phyloP scores from a whole-genome alignment of 1,140 invertebrate species.

The Zaprionus lachaisei region DNA sequence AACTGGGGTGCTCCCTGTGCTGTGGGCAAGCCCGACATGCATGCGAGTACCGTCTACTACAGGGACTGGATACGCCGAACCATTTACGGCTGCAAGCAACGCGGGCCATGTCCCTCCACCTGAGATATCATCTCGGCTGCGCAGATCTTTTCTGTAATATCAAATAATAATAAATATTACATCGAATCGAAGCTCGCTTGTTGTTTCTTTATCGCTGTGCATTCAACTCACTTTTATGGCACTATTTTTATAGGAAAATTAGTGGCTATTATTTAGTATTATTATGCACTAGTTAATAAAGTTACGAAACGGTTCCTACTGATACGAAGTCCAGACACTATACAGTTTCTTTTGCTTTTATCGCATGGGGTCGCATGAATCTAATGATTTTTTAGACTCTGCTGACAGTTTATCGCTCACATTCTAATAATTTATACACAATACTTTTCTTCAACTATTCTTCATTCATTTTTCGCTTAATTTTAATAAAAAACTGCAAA shows the following conservation, averaged over 20 bases:
- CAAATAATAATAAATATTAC: background rate
- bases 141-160: background rate
- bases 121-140: background rate
- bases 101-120: background rate
- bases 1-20: conserved; percentile 86
- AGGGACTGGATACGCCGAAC: conserved; percentile 65
- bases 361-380: background rate
- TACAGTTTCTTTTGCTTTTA: background rate
- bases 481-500: background rate
- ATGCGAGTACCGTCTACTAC: conserved; percentile 82
- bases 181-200: conserved; percentile 14
- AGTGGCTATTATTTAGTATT: conserved; percentile 10
- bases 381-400: too few species aligned
- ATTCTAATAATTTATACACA: background rate
- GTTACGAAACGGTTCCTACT: background rate
- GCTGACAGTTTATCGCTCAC: background rate
- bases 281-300: conserved; percentile 28
- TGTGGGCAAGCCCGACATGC: conserved; percentile 85
- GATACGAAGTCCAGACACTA: background rate
- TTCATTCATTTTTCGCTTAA: background rate
- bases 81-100: conserved; percentile 47
- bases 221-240: conserved; percentile 45
- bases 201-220: conserved; percentile 23
- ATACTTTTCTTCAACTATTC: background rate
- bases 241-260: conserved; percentile 32